A percentile compares a stretch with the other conserved stretches of the same genome.
Conservation (phyloP, 2,797 vertebrate genomes). For the Microctenopoma steveboyesi region DNA sequence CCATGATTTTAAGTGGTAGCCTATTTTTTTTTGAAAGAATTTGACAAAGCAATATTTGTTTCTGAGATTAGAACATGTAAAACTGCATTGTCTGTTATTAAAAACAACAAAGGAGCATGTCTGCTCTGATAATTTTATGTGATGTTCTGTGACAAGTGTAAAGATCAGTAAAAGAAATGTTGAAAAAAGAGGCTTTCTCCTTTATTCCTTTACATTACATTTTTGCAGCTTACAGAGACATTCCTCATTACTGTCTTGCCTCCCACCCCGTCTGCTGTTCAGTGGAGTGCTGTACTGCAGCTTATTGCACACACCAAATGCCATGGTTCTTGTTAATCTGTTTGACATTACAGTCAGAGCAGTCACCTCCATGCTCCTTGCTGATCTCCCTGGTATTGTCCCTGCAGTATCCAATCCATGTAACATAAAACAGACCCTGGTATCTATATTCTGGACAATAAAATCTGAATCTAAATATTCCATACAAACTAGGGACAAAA, state of each 20-base stretch:
- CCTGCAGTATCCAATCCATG: slow-evolving; percentile 25
- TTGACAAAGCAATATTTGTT: slow-evolving; percentile 68
- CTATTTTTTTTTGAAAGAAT: slow-evolving; percentile 25
- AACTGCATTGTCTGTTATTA: slow-evolving; percentile 70
- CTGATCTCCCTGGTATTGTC: slow-evolving; percentile 44
- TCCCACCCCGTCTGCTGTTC: slow-evolving; percentile 41
- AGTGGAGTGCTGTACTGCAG: slow-evolving; percentile 46
- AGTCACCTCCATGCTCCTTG: slow-evolving; percentile 67
- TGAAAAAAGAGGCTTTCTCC: slow-evolving; percentile 28
- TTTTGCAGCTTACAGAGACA: background rate
- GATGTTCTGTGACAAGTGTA: slow-evolving; percentile 81
- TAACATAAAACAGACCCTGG: slow-evolving; percentile 19
- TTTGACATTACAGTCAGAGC: slow-evolving; percentile 68
- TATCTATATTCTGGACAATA: background rate
- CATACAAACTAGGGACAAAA: slow-evolving; percentile 8
- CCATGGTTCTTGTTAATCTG: slow-evolving; percentile 68
- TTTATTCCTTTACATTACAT: slow-evolving; percentile 29
- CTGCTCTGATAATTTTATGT: slow-evolving; percentile 75
- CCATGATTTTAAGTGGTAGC: slow-evolving; percentile 37
- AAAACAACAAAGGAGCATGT: slow-evolving; percentile 66
- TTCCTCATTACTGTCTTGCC: slow-evolving; percentile 39
- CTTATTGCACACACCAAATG: slow-evolving; percentile 50
- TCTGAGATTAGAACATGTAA: slow-evolving; percentile 61
- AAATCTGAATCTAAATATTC: too few relatives aligned
- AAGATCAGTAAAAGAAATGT: slow-evolving; percentile 78